These are phyloP conservation scores for Drosophila guanche DNA, from an alignment of 1,140 invertebrate genomes.

Conservation along the genomic window DNA sequence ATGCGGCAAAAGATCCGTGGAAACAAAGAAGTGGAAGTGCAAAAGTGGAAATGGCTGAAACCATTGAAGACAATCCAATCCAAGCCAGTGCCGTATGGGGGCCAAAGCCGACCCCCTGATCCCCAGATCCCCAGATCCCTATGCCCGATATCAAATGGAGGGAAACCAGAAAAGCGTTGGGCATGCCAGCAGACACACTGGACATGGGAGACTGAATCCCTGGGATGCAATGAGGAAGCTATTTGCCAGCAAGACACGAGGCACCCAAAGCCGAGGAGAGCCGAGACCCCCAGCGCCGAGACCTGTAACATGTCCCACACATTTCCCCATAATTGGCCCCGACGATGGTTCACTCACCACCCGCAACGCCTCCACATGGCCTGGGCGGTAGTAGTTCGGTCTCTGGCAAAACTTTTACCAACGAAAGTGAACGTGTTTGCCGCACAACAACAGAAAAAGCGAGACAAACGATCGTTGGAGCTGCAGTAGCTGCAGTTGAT, in stretches of 20 bases:
- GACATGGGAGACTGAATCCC: conserved; percentile 4
- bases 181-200: conserved; percentile 1
- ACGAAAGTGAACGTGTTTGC: conserved; percentile 77
- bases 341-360: conserved; percentile 12
- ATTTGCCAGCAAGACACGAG: conserved; percentile 14
- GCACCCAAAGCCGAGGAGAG: not conserved
- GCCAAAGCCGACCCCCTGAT: conserved; percentile 8
- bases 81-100: conserved; percentile 13
- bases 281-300: too few species aligned
- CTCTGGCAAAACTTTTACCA: conserved; percentile 62
- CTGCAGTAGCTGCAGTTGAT: conserved; percentile 5
- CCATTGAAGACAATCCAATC: conserved; percentile 38
- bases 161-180: not conserved
- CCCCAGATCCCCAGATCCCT: too few species aligned
- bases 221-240: conserved; percentile 37
- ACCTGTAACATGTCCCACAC: conserved; percentile 16
- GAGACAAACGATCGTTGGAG: conserved; percentile 3
- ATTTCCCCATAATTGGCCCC: conserved; percentile 6
- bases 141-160: too few species aligned
- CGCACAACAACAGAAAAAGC: conserved; percentile 1
- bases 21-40: conserved; percentile 76
- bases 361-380: conserved; percentile 5
- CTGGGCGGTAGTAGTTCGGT: not conserved
- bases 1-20: conserved; percentile 29
- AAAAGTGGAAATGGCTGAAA: conserved; percentile 45